Evolutionary conservation across 2,113 vertebrate species (phyloP), one percentile per base, ranked within the genome.

Genomic region (Anguilla rostrata): DNA sequence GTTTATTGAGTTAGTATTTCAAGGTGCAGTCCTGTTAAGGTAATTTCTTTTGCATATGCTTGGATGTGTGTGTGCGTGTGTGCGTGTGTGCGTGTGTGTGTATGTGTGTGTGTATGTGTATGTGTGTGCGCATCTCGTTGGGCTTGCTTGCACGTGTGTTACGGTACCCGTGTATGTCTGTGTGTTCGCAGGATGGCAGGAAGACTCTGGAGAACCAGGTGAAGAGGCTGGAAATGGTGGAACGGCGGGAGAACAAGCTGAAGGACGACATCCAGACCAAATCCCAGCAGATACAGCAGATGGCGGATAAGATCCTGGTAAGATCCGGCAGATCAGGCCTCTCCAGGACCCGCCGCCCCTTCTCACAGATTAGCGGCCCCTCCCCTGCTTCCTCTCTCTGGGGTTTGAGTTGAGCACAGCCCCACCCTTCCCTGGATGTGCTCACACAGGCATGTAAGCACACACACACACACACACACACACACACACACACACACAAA

Each of bases 221-320:
- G 94, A 98, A 99, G 93, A 96, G 97, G 87, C 94, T 99, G 89
- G 98, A 99, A 96, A 98, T 98, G 66, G 97, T 99, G 86, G 98
- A 99, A 90, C 96, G 98, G 39, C 96, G 98, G 90, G 98, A 99
- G 95, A 97, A 95, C 78, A 99, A 98, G 88, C 95, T 99, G 57
- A 99, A 99, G 93, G 98, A 99, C 91, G 98, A 99, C 93, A 97
- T 99, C 92, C 98, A 99, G 92, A 98, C 97, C 92, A 99, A 99
- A 92, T 97, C 96, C 90, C 98, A 98, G 91, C 98, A 99, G 95
- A 97, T 99, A 90, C 98, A 99, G 93, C 98, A 99, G 96, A 99
- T 99, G 98, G 96, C 97, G 86, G 98, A 99, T 93, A 99, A 99
- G 96, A 99, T 99, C 94, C 94, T 98, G 98, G 98, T 99, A 96